These are phyloP conservation scores for Chirona hameri DNA, from an alignment of 2,888 invertebrate genomes.

Conservation along the genomic window DNA sequence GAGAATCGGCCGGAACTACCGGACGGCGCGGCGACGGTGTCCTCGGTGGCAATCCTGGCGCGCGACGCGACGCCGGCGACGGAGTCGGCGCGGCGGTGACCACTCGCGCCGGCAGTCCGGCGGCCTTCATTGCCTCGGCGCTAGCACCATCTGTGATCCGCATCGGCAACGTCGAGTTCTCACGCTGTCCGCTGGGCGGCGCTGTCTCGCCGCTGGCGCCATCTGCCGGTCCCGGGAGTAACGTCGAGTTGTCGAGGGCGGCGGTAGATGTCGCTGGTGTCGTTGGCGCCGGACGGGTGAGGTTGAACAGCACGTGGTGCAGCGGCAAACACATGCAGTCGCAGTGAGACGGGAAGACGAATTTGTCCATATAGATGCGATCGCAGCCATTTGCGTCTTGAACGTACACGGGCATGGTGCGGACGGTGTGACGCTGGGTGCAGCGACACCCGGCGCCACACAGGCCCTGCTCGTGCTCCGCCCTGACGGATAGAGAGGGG, in stretches of 20 bases:
- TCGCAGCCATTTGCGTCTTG: neutral
- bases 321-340: conserved; percentile 2
- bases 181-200: no score
- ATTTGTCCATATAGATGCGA: conserved; percentile 29
- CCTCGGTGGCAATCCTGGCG: neutral
- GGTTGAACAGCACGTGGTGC: neutral
- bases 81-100: neutral
- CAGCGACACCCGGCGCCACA: neutral
- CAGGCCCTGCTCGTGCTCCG: neutral
- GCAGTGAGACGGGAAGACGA: conserved; percentile 26
- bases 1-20: neutral
- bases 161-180: neutral
- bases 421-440: neutral
- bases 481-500: neutral
- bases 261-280: neutral
- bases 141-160: neutral
- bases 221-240: neutral
- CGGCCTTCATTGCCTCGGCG: neutral
- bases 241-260: neutral
- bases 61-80: neutral
- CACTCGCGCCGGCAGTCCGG: neutral
- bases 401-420: conserved; percentile 22
- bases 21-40: neutral
- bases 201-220: neutral
- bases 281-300: neutral